Evolutionary conservation across 2,113 vertebrate species (phyloP).

Genomic region (Megalops atlanticus): DNA sequence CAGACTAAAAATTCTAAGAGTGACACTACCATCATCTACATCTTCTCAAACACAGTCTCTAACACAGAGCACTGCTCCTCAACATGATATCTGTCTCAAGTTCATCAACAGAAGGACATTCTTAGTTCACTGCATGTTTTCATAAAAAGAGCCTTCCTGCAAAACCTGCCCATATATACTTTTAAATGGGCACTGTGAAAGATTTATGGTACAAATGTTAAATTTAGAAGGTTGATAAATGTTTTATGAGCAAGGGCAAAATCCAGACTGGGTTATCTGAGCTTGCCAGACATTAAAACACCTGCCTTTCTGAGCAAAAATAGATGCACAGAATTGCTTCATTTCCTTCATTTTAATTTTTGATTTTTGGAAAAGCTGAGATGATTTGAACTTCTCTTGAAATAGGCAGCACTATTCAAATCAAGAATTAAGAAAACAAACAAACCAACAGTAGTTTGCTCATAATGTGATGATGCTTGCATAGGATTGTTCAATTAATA

Average conservation of each 20-base stretch:
- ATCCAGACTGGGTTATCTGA: slow-evolving; percentile 30
- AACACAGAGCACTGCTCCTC: neutral
- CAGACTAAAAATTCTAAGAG: neutral
- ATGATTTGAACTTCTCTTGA: slow-evolving; percentile 14
- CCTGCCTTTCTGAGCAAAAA: slow-evolving; percentile 37
- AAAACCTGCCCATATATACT: slow-evolving; percentile 22
- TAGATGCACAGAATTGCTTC: slow-evolving; percentile 28
- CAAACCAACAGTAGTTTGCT: neutral
- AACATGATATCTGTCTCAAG: neutral
- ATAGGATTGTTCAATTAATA: slow-evolving; percentile 23
- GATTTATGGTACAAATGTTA: slow-evolving; percentile 38
- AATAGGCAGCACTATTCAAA: slow-evolving; percentile 28
- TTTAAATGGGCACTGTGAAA: slow-evolving; percentile 30
- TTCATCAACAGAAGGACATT: neutral
- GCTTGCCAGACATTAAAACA: slow-evolving; percentile 42
- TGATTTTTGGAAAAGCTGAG: slow-evolving; percentile 16
- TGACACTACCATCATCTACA: neutral
- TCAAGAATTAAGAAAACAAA: neutral
- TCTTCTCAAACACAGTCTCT: neutral
- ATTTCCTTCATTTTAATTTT: slow-evolving; percentile 11
- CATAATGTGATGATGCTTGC: slow-evolving; percentile 16
- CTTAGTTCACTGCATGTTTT: slow-evolving; percentile 22
- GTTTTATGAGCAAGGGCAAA: slow-evolving; percentile 42
- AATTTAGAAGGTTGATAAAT: slow-evolving; percentile 39
- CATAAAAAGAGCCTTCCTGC: slow-evolving; percentile 24